phyloP scores from a whole-genome alignment of 2,888 invertebrate genomes.

The Lepidocyrtoides sp. region DNA sequence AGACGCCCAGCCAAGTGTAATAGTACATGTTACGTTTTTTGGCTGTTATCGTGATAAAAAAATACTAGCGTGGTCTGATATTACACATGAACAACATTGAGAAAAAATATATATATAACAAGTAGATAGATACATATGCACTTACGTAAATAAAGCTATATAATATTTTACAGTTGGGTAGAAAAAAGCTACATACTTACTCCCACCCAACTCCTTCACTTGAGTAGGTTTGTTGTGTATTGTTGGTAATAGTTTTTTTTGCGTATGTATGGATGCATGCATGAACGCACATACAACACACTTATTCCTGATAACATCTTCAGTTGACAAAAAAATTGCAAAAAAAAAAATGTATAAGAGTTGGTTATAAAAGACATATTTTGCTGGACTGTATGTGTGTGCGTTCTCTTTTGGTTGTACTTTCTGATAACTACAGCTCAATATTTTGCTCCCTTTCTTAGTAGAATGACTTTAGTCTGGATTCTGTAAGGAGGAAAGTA shows the following conservation, averaged over 20 bases:
- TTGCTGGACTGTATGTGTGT: neutral
- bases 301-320: neutral
- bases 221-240: neutral
- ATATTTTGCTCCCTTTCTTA: neutral
- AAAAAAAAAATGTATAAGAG: neutral
- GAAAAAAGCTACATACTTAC: neutral
- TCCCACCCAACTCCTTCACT: too few relatives aligned
- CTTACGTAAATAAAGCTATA: neutral
- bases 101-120: neutral
- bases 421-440: neutral
- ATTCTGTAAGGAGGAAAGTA: neutral
- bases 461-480: neutral
- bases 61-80: neutral
- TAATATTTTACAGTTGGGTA: neutral
- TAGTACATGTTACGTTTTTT: neutral
- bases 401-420: neutral
- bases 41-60: conserved; percentile 25
- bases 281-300: conserved; percentile 6
- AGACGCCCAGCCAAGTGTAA: conserved; percentile 30
- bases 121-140: too few relatives aligned
- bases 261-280: conserved; percentile 9
- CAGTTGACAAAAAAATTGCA: conserved; percentile 1
- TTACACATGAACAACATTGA: neutral
- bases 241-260: conserved; percentile 30
- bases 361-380: neutral